Conservation (phyloP, 2,797 vertebrate genomes). For the Lophotriccus pileatus region DNA sequence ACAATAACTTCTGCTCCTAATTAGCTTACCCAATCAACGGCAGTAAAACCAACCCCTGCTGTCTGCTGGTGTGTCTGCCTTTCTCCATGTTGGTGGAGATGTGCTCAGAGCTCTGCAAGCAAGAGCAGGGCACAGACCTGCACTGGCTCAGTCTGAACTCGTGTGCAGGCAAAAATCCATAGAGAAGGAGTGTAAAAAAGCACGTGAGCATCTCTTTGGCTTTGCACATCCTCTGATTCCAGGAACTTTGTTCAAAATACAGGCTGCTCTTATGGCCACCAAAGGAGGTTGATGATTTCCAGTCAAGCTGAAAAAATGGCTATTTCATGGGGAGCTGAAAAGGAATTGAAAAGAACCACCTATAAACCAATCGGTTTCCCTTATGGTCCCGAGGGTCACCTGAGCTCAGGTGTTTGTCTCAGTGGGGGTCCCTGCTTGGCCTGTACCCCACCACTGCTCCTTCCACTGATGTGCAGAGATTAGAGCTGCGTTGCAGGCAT, state of each 20-base stretch:
- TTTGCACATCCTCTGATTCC: conserved; percentile 8
- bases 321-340: background rate
- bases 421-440: background rate
- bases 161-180: background rate
- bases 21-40: background rate
- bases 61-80: background rate
- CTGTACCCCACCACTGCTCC: background rate
- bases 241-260: background rate
- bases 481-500: background rate
- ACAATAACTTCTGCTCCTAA: background rate
- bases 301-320: conserved; percentile 4
- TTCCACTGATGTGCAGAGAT: background rate
- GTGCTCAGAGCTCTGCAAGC: background rate
- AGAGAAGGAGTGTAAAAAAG: background rate
- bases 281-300: conserved; percentile 17
- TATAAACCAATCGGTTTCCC: background rate
- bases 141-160: background rate
- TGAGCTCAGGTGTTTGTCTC: conserved; percentile 4
- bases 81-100: background rate
- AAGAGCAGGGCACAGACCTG: background rate
- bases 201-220: background rate
- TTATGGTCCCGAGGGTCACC: background rate
- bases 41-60: background rate
- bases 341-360: background rate
- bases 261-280: background rate